A percentile compares a stretch with the other conserved stretches of the same genome.
phyloP scores from a whole-genome alignment of 2,113 vertebrate genomes.

The Nerophis ophidion region DNA sequence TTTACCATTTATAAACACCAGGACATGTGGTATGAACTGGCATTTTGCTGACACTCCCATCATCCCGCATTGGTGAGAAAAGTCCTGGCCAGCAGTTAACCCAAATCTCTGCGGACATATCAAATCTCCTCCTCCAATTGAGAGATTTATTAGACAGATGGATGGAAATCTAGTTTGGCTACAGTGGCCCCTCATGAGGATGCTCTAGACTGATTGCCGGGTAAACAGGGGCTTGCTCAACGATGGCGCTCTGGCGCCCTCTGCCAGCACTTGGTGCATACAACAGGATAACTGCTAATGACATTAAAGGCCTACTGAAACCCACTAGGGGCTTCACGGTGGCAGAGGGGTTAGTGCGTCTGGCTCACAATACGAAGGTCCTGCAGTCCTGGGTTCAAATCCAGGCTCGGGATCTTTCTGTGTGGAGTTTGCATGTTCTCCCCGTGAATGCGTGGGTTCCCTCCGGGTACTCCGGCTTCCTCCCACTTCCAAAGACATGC shows the following conservation, averaged over 20 bases:
- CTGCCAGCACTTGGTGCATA: slow-evolving; percentile 23
- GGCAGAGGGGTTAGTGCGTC: too few species aligned
- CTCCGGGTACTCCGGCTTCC: too few species aligned
- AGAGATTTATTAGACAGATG: slow-evolving; percentile 71
- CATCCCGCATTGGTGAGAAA: slow-evolving; percentile 39
- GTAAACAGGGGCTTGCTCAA: slow-evolving; percentile 2
- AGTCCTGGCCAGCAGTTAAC: slow-evolving; percentile 53
- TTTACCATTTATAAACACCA: slow-evolving; percentile 15
- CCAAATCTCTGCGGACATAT: slow-evolving; percentile 50
- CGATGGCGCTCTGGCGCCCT: slow-evolving; percentile 35
- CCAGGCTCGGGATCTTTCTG: too few species aligned
- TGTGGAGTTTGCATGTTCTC: too few species aligned
- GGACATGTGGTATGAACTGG: slow-evolving; percentile 14
- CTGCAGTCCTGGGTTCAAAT: too few species aligned
- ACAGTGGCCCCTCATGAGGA: slow-evolving; percentile 39
- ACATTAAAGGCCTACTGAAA: background rate
- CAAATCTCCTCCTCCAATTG: slow-evolving; percentile 62
- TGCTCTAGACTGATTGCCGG: slow-evolving; percentile 11
- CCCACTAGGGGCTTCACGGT: too few species aligned
- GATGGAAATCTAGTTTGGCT: slow-evolving; percentile 63
- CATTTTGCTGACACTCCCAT: slow-evolving; percentile 34
- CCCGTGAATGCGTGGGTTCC: too few species aligned
- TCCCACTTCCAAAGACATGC: too few species aligned
- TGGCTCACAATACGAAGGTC: too few species aligned
- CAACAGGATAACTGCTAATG: background rate